Conservation (phyloP, 2,113 vertebrate genomes). For the Hippoglossus stenolepis region DNA sequence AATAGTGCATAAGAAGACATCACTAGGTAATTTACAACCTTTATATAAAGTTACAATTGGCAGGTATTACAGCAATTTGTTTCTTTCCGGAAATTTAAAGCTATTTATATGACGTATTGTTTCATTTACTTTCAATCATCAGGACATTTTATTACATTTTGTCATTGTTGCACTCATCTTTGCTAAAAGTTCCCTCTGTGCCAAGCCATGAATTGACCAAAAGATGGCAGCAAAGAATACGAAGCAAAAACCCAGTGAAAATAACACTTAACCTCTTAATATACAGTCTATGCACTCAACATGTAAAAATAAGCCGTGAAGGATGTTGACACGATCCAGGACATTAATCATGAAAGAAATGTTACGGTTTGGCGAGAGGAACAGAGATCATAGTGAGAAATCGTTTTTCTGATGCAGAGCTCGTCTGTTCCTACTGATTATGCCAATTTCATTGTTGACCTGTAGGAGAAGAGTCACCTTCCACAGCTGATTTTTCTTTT, state of each 20-base stretch:
- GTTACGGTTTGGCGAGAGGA: background rate
- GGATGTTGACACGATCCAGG: background rate
- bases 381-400: too few species aligned
- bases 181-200: background rate
- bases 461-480: too few species aligned
- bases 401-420: too few species aligned
- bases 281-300: too few species aligned
- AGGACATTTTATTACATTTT: background rate
- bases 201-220: conserved; percentile 6
- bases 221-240: conserved; percentile 49
- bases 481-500: background rate
- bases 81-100: too few species aligned
- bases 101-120: background rate
- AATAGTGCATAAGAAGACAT: too few species aligned
- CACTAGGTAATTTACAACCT: too few species aligned
- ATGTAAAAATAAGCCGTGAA: background rate
- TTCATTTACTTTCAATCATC: background rate
- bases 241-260: background rate
- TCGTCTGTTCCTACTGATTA: too few species aligned
- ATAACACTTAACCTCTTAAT: too few species aligned
- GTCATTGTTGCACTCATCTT: background rate
- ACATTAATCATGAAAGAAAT: background rate
- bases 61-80: too few species aligned
- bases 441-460: too few species aligned
- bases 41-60: background rate